Percentiles rank a stretch among this genome's conserved stretches.
Conservation (phyloP, 1,140 invertebrate genomes). For the Teleogryllus occipitalis region DNA sequence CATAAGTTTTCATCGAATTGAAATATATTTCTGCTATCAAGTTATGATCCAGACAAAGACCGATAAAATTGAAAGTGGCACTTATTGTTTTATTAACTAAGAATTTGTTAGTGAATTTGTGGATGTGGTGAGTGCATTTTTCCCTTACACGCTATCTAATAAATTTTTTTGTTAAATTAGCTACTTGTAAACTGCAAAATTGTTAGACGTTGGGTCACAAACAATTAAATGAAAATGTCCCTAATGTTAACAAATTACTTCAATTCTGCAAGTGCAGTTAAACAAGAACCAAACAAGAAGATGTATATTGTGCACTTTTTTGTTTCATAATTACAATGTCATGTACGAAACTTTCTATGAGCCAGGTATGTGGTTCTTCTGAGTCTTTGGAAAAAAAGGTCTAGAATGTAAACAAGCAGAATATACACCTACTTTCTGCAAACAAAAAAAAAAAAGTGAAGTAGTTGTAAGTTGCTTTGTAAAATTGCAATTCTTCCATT, state of each 20-base stretch:
- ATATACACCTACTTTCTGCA: too few species aligned
- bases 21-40: not conserved
- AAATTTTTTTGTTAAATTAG: not conserved
- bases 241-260: not conserved
- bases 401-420: not conserved
- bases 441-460: not conserved
- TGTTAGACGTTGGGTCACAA: not conserved
- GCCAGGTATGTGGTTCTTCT: not conserved
- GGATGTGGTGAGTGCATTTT: not conserved
- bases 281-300: not conserved
- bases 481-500: constrained; percentile 1
- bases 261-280: not conserved
- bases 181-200: not conserved
- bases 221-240: not conserved
- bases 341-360: not conserved
- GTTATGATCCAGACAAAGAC: not conserved
- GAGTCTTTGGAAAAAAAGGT: not conserved
- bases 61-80: not conserved
- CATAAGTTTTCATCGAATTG: not conserved
- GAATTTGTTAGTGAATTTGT: not conserved
- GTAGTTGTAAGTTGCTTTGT: not conserved
- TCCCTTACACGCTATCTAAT: not conserved
- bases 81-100: not conserved
- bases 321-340: not conserved
- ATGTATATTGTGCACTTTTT: not conserved